Percentiles rank a stretch among this genome's conserved stretches.
Evolutionary conservation across 2,113 vertebrate species (phyloP).

Genomic region (Spilogale gracilis): DNA sequence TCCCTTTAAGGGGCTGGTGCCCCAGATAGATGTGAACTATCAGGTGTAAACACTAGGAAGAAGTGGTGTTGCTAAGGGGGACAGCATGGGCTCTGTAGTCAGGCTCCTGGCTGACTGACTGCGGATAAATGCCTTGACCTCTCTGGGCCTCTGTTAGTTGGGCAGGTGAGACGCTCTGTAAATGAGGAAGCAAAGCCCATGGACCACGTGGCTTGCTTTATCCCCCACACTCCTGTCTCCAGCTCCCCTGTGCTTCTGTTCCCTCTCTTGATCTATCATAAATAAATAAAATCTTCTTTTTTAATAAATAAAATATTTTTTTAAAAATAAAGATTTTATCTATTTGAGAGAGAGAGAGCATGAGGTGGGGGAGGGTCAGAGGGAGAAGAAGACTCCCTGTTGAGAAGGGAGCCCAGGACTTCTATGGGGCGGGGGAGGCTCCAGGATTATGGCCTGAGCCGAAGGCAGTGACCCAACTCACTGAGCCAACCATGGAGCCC

Average conservation of each 20-base stretch:
- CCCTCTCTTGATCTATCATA: no score
- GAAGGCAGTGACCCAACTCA: no score
- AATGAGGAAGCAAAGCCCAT: neutral
- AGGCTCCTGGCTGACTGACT: neutral
- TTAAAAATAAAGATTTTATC: no score
- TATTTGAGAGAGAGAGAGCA: no score
- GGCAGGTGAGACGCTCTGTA: neutral
- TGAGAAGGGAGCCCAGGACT: no score
- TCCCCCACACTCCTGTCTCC: neutral
- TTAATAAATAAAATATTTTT: no score
- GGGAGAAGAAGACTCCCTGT: no score
- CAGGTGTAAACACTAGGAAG: accelerated
- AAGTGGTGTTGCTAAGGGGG: neutral
- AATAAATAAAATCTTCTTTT: no score
- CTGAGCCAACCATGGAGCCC: neutral
- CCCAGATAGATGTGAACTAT: neutral
- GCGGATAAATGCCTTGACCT: neutral
- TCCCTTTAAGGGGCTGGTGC: neutral
- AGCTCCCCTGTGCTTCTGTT: no score
- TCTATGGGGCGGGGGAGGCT: no score
- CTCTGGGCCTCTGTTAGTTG: neutral
- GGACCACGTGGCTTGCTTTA: neutral
- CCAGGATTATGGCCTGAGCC: no score
- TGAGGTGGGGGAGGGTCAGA: no score
- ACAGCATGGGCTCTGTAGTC: neutral